phyloP scores from a whole-genome alignment of 2,888 invertebrate genomes.

The Tubulanus polymorphus region DNA sequence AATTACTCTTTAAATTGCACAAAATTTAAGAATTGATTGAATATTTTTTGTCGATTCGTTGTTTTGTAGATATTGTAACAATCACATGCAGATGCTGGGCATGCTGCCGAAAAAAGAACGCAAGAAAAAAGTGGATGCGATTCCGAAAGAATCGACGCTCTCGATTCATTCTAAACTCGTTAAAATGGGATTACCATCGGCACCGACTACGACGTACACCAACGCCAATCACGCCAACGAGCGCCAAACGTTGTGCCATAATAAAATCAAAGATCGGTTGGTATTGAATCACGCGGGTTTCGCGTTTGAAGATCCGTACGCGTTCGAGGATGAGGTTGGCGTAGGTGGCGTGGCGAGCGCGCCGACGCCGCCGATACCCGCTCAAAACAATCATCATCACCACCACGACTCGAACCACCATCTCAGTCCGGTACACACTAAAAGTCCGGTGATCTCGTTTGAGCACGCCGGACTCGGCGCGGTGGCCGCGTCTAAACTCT shows the following conservation, averaged over 20 bases:
- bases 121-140: neutral
- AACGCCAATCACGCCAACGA: neutral
- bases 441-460: neutral
- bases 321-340: neutral
- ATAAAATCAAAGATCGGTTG: neutral
- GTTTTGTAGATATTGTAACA: conserved; percentile 53
- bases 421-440: neutral
- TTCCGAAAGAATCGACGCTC: neutral
- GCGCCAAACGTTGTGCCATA: neutral
- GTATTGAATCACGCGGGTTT: too few species aligned
- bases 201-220: neutral
- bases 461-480: neutral
- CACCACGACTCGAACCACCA: neutral
- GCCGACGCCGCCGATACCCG: neutral
- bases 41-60: conserved; percentile 1
- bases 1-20: too few species aligned
- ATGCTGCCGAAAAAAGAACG: neutral
- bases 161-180: neutral
- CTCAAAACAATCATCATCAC: too few species aligned
- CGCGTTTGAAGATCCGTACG: conserved; percentile 1
- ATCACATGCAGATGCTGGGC: conserved; percentile 55
- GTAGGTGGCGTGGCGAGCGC: neutral
- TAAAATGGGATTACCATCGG: too few species aligned
- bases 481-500: conserved; percentile 35
- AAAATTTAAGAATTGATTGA: too few species aligned